These are phyloP conservation scores for Ichneumon xanthorius DNA, from an alignment of 2,888 invertebrate genomes.

Conservation along the genomic window DNA sequence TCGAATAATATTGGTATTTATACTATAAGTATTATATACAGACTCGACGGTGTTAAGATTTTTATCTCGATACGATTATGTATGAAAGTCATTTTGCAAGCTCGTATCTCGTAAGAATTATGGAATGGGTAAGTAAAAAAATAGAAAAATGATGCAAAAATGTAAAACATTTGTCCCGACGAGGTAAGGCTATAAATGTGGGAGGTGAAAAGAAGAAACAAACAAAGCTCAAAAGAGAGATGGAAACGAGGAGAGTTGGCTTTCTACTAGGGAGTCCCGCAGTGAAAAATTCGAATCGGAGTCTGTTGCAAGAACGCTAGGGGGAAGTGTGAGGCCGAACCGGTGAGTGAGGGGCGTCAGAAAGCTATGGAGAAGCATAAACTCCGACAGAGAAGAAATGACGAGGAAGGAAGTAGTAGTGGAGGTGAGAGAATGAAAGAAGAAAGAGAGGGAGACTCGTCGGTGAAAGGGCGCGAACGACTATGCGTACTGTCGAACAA, in stretches of 20 bases:
- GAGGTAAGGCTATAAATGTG: conserved; percentile 53
- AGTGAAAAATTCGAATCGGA: conserved; percentile 63
- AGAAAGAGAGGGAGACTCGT: conserved; percentile 55
- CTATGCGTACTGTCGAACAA: conserved; percentile 69
- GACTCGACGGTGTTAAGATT: neutral
- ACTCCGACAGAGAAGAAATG: conserved; percentile 54
- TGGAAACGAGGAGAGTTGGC: conserved; percentile 35
- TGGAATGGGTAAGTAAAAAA: neutral
- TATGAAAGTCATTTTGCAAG: too few species aligned
- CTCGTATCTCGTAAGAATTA: neutral
- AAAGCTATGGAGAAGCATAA: conserved; percentile 70
- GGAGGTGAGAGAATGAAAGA: conserved; percentile 57
- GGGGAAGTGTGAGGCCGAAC: conserved; percentile 46
- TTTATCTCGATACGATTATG: neutral
- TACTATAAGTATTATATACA: neutral
- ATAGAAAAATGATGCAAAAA: neutral
- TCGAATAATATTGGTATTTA: too few species aligned
- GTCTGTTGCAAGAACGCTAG: conserved; percentile 44
- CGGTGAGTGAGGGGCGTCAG: conserved; percentile 20
- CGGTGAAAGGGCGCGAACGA: conserved; percentile 63
- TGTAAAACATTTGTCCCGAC: neutral
- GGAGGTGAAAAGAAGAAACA: conserved; percentile 40
- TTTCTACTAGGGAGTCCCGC: conserved; percentile 41
- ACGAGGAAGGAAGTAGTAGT: conserved; percentile 59
- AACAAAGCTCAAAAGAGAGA: conserved; percentile 21